Evolutionary conservation across 1,140 invertebrate species (phyloP).

Genomic region (Drusus annulatus): DNA sequence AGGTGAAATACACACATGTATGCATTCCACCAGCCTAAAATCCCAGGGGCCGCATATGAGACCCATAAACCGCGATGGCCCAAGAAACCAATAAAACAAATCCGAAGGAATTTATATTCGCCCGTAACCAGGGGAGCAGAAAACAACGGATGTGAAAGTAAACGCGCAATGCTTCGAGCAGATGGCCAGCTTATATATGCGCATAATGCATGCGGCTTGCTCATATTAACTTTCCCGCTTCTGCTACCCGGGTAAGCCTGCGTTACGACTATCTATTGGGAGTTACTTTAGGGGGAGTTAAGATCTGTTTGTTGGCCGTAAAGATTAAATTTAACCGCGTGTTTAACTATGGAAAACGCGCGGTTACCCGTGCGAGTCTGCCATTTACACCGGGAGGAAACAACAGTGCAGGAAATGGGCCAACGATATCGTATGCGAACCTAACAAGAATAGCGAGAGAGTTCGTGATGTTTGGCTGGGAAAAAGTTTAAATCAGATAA

Average conservation of each 20-base stretch:
- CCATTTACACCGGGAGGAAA: too few relatives aligned
- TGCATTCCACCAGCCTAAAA: too few relatives aligned
- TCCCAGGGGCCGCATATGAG: neutral
- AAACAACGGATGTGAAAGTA: conserved; percentile 32
- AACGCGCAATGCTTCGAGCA: conserved; percentile 14
- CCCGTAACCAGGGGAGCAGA: conserved; percentile 36
- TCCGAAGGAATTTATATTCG: conserved; percentile 18
- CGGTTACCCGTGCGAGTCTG: too few relatives aligned
- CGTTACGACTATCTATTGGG: neutral
- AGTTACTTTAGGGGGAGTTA: neutral
- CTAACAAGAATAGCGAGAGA: too few relatives aligned
- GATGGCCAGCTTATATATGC: conserved; percentile 43
- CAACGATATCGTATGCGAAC: too few relatives aligned
- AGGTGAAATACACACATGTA: too few relatives aligned
- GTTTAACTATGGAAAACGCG: too few relatives aligned
- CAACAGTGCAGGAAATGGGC: too few relatives aligned
- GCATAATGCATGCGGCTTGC: conserved; percentile 47
- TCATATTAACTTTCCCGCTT: conserved; percentile 31
- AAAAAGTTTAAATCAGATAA: too few relatives aligned
- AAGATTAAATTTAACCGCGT: too few relatives aligned
- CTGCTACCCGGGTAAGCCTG: conserved; percentile 31
- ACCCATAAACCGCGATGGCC: conserved; percentile 7
- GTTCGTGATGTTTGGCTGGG: too few relatives aligned
- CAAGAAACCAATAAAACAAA: conserved; percentile 16
- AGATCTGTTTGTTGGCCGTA: too few relatives aligned